Conservation (phyloP, 2,797 vertebrate species). For the Botia kubotai region DNA sequence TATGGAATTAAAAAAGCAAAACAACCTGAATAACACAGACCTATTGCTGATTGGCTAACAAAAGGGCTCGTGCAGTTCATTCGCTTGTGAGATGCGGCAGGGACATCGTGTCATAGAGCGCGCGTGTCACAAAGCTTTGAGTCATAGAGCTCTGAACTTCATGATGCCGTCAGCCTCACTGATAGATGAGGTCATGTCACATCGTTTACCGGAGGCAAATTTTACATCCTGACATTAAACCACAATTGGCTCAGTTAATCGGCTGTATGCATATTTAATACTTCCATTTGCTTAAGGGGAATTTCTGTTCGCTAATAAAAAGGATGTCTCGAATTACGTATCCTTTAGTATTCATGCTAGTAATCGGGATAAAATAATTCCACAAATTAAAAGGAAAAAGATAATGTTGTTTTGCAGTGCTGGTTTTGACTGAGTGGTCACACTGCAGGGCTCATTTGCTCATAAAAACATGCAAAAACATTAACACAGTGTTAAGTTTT, state of each 20-base stretch:
- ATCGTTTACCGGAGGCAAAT: not conserved
- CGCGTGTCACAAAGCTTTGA: constrained; percentile 3
- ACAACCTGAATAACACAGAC: not conserved
- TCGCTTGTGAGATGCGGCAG: not conserved
- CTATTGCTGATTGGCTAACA: not conserved
- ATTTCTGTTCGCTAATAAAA: constrained; percentile 18
- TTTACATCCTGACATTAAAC: constrained; percentile 30
- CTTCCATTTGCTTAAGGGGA: constrained; percentile 23
- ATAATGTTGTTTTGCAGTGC: constrained; percentile 17
- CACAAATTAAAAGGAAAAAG: not conserved
- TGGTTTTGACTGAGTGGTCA: constrained; percentile 13
- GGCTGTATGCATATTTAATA: constrained; percentile 40
- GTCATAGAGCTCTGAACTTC: constrained; percentile 26
- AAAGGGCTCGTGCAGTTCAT: not conserved
- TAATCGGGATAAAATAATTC: constrained; percentile 15
- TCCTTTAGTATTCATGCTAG: not conserved
- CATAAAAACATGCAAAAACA: constrained; percentile 7
- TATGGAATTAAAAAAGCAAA: constrained; percentile 2
- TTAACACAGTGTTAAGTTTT: not conserved
- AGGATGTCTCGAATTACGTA: not conserved
- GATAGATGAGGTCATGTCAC: constrained; percentile 30
- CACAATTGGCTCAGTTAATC: constrained; percentile 38
- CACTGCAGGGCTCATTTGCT: constrained; percentile 3
- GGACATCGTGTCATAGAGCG: not conserved
- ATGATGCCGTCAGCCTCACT: not conserved